These are phyloP conservation scores for Entomobrya proxima DNA, from an alignment of 2,888 invertebrate species.

Conservation along the genomic window DNA sequence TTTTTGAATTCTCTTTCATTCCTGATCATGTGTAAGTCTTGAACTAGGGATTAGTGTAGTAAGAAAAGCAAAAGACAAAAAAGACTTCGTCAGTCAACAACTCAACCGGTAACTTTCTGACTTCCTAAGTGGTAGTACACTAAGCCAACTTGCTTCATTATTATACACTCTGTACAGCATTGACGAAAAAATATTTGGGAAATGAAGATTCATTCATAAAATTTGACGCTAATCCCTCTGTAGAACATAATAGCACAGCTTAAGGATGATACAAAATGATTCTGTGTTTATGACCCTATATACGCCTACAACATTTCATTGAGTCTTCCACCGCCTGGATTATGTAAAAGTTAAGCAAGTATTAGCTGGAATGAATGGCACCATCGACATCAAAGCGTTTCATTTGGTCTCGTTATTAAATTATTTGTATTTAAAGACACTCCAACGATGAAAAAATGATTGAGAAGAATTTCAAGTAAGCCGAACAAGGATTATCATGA, in stretches of 20 bases:
- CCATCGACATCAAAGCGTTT: background rate
- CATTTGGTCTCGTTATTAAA: background rate
- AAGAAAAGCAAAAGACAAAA: background rate
- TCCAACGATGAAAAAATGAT: conserved; percentile 15
- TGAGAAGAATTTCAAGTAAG: background rate
- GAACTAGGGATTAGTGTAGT: conserved; percentile 37
- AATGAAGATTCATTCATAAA: conserved; percentile 47
- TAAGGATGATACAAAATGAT: conserved; percentile 29
- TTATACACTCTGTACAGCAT: background rate
- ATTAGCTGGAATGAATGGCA: too few relatives aligned
- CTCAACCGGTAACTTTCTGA: conserved; percentile 55
- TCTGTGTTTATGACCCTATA: background rate
- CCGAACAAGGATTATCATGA: background rate
- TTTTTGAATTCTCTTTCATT: conserved; percentile 46
- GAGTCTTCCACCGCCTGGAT: too few relatives aligned
- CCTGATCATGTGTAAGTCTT: background rate
- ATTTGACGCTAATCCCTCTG: conserved; percentile 40
- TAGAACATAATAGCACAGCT: conserved; percentile 57
- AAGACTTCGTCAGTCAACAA: background rate
- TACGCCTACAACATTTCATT: conserved; percentile 10
- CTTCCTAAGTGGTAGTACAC: conserved; percentile 30
- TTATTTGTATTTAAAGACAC: background rate
- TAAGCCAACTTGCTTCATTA: background rate
- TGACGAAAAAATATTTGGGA: conserved; percentile 35
- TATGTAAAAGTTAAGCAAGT: too few relatives aligned